phyloP scores from a whole-genome alignment of 2,113 vertebrate genomes.

The western clawed frog (Xenopus tropicalis) region DNA sequence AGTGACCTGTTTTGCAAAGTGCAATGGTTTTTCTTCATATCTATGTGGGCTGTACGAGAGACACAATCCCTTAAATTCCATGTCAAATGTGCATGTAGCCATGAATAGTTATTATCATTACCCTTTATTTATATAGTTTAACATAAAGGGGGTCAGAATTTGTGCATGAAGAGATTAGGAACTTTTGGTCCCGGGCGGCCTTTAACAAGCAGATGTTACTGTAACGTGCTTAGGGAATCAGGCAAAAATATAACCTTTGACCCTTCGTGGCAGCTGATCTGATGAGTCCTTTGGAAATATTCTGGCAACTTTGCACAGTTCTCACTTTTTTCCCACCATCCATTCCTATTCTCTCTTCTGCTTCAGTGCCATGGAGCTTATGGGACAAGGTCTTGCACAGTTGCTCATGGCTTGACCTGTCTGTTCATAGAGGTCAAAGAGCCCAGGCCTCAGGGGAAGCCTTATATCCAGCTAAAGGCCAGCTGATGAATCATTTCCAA shows the following conservation, averaged over 20 bases:
- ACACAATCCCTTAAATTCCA: no score
- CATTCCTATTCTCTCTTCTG: constrained; percentile 75
- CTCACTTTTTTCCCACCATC: constrained; percentile 89
- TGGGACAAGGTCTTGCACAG: constrained; percentile 71
- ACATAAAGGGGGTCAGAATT: no score
- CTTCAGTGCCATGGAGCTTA: constrained; percentile 67
- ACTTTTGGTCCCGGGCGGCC: constrained; percentile 72
- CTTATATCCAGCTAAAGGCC: constrained; percentile 91
- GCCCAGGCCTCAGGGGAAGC: constrained; percentile 77
- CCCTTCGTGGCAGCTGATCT: constrained; percentile 89
- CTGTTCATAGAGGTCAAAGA: constrained; percentile 93
- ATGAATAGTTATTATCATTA: no score
- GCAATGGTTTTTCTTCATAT: no score
- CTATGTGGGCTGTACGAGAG: no score
- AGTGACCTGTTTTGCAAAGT: no score
- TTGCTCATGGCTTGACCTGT: constrained; percentile 84
- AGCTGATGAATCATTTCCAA: constrained; percentile 89
- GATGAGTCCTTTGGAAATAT: constrained; percentile 88
- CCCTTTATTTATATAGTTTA: no score
- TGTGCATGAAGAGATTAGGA: constrained; percentile 45
- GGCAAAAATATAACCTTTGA: constrained; percentile 88
- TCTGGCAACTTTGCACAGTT: constrained; percentile 88
- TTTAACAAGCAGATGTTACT: constrained; percentile 97
- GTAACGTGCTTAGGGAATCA: constrained; percentile 87
- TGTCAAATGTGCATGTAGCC: no score